Base-by-base conservation (phyloP, 2,888 invertebrate genomes). In the Aspidiotus rigidus region DNA sequence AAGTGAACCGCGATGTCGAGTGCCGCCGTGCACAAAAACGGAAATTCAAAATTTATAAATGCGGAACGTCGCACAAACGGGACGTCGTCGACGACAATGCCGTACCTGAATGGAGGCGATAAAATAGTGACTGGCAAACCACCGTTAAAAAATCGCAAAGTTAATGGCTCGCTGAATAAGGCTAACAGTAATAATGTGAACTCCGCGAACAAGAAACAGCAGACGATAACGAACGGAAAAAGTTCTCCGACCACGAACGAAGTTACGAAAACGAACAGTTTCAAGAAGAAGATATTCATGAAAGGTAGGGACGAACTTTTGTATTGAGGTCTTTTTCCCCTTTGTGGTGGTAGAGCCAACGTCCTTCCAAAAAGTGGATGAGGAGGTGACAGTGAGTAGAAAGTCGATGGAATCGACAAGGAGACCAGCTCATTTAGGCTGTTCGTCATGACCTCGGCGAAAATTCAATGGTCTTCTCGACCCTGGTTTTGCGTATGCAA, bases 51-150 rank as follows among this genome's bases (percentile, higher is more conserved):
- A 49, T 49, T 49, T 49, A 13, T 49, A n/a, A 49, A 49, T n/a
- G 49, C 49, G 49, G 49, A 49, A n/a, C 49, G 49, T n/a, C 11
- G 49, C 49, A n/a, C 10, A 11, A n/a, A n/a, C 49, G n/a, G 49
- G 10, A 49, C 11, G 10, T n/a, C 49, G 49, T 13, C 10, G 10
- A 13, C 49, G 49, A n/a, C 49, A 6, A 28, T 28, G 28, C 28
- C 28, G 28, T 49, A 49, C 49, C 6, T 49, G 16, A 56, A 56
- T 57, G 56, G 56, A n/a, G 49, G 59, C 16, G 66, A 66, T 15
- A 66, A 57, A 39, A 59, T 59, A 40, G 49, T 66, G 7, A 28
- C 41, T 15, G 44, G 57, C 7, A 66, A 66, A 16, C 66, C 66
- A 42, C 66, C 66, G 13, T 15, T 44, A 28, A 59, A 57, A 56